Conservation (phyloP, 2,888 invertebrate genomes). For the Horisme vitalbata region DNA sequence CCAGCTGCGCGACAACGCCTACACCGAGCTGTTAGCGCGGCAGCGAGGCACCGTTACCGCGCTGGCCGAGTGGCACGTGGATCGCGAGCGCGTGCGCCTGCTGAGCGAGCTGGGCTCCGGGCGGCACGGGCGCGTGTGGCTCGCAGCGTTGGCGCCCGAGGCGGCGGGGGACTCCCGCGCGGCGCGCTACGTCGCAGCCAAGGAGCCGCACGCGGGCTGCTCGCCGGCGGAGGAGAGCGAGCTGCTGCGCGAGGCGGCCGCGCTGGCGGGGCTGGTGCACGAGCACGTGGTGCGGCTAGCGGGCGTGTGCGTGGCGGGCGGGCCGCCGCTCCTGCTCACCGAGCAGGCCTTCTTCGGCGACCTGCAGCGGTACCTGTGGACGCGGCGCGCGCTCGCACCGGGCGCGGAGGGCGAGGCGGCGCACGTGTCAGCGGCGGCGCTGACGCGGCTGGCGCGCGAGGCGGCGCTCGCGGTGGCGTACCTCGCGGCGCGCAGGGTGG, state of each 20-base stretch:
- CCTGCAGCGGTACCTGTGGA: slow-evolving; percentile 89
- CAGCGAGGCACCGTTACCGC: slow-evolving; percentile 30
- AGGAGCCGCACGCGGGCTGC: slow-evolving; percentile 90
- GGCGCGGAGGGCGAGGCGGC: slow-evolving; percentile 81
- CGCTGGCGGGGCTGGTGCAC: slow-evolving; percentile 93
- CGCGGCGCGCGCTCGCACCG: slow-evolving; percentile 88
- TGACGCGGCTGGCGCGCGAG: slow-evolving; percentile 54
- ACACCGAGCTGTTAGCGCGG: slow-evolving; percentile 54
- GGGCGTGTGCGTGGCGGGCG: slow-evolving; percentile 90
- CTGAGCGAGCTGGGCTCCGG: slow-evolving; percentile 52
- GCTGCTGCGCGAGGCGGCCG: slow-evolving; percentile 91
- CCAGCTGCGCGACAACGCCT: slow-evolving; percentile 57
- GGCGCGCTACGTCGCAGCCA: slow-evolving; percentile 88
- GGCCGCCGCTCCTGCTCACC: slow-evolving; percentile 93
- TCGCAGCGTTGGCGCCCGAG: slow-evolving; percentile 46
- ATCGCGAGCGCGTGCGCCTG: slow-evolving; percentile 33
- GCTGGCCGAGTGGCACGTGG: slow-evolving; percentile 42
- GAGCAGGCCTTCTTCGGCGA: slow-evolving; percentile 96
- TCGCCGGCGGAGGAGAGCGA: slow-evolving; percentile 89
- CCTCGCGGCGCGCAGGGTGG: slow-evolving; percentile 88
- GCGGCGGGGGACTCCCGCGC: slow-evolving; percentile 17
- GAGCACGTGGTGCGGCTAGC: slow-evolving; percentile 91
- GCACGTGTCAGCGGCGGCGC: slow-evolving; percentile 48
- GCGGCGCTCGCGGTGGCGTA: slow-evolving; percentile 74
- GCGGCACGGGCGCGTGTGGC: slow-evolving; percentile 55